Evolutionary conservation across 2,797 vertebrate genomes (phyloP).

Genomic region (Falco novaeseelandiae): DNA sequence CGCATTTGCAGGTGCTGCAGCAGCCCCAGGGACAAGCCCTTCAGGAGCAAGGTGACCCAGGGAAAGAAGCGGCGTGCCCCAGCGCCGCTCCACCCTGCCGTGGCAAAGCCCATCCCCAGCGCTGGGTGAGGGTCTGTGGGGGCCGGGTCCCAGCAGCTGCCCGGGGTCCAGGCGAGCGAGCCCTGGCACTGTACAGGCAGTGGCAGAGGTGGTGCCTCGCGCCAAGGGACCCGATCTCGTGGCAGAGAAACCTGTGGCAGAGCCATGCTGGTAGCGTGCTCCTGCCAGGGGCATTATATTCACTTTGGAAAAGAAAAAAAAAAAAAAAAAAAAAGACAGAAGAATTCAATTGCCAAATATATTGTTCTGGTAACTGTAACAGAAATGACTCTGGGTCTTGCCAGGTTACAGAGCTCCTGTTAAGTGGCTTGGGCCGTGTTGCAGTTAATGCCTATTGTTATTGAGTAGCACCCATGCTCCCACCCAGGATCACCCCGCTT

Average conservation of each 20-base stretch:
- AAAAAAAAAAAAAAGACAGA: neutral
- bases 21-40: neutral
- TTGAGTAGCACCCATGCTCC: neutral
- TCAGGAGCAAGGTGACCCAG: neutral
- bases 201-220: neutral
- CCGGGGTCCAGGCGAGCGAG: neutral
- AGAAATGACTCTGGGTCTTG: neutral
- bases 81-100: neutral
- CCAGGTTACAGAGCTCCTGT: slow-evolving; percentile 61
- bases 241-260: neutral
- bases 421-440: neutral
- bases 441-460: slow-evolving; percentile 62
- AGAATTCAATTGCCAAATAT: slow-evolving; percentile 33
- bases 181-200: fast-evolving
- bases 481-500: neutral
- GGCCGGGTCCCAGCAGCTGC: neutral
- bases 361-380: slow-evolving; percentile 51
- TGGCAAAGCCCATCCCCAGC: neutral
- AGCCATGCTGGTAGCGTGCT: neutral
- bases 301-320: neutral
- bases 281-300: slow-evolving; percentile 22
- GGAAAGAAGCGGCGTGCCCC: neutral
- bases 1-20: neutral
- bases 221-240: neutral
- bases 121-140: fast-evolving